Evolutionary conservation across 2,797 vertebrate genomes (phyloP).

Genomic region (Nyctalus aviator): DNA sequence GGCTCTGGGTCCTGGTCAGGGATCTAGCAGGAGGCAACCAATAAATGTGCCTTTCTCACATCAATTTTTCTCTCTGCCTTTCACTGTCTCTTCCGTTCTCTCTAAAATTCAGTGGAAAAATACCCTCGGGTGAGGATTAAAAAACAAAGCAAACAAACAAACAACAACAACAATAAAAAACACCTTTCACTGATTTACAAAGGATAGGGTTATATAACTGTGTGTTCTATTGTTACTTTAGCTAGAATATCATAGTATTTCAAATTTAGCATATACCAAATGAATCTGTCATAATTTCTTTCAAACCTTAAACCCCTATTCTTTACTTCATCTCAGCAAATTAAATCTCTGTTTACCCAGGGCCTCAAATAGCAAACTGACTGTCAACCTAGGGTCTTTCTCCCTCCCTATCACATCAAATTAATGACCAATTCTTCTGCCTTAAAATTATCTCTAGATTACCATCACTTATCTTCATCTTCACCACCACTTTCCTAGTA

Average conservation of each 20-base stretch:
- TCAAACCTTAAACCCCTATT: background rate
- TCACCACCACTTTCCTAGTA: background rate
- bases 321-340: background rate
- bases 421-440: background rate
- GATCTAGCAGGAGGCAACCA: too few species aligned
- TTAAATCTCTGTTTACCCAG: background rate
- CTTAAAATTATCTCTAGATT: slow-evolving; percentile 12
- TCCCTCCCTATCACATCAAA: background rate
- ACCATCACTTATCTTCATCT: background rate
- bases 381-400: background rate
- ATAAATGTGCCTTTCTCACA: too few species aligned
- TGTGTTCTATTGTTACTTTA: background rate
- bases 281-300: background rate
- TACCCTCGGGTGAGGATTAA: too few species aligned
- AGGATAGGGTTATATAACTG: background rate
- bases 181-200: background rate
- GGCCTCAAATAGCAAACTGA: background rate
- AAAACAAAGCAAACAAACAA: background rate
- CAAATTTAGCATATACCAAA: background rate
- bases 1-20: too few species aligned
- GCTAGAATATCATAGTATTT: background rate
- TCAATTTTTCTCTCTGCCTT: too few species aligned
- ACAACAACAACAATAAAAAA: background rate
- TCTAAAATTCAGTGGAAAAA: too few species aligned
- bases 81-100: too few species aligned